Percentiles rank a stretch among this genome's conserved stretches.
These are phyloP conservation scores for Drosophila koepferae DNA, from an alignment of 2,888 invertebrate genomes.

Conservation along the genomic window DNA sequence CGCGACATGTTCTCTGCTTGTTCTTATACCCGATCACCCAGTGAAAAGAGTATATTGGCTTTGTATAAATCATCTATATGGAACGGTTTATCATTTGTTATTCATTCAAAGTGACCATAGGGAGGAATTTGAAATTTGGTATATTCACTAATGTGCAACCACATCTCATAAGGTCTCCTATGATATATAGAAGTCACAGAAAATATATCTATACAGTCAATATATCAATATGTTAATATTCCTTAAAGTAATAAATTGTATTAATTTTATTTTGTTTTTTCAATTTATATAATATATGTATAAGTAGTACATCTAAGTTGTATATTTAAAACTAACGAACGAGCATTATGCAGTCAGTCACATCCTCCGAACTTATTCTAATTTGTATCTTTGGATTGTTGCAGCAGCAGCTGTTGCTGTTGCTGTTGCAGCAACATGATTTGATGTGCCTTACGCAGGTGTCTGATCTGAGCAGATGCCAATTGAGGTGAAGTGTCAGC, in stretches of 20 bases:
- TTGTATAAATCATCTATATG: neutral
- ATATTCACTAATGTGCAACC: too few relatives aligned
- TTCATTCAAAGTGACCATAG: too few relatives aligned
- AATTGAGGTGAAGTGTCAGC: conserved; percentile 12
- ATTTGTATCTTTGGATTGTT: neutral
- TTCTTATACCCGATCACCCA: neutral
- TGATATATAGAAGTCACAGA: too few relatives aligned
- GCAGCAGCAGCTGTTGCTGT: conserved; percentile 34
- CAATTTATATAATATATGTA: too few relatives aligned
- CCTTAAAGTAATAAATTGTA: too few relatives aligned
- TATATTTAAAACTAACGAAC: neutral
- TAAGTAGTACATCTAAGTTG: too few relatives aligned
- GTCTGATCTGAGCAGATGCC: conserved; percentile 18
- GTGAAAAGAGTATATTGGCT: neutral
- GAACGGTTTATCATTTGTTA: too few relatives aligned
- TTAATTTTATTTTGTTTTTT: too few relatives aligned
- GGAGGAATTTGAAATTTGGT: too few relatives aligned
- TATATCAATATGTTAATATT: too few relatives aligned
- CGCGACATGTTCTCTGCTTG: conserved; percentile 49
- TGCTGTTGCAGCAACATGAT: conserved; percentile 6
- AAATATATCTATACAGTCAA: too few relatives aligned
- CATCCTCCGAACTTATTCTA: neutral
- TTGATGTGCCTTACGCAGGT: conserved; percentile 51
- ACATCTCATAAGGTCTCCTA: too few relatives aligned
- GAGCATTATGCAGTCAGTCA: neutral